Base-by-base conservation (phyloP, 2,888 invertebrate species). In the Thecocarcelia acutangulata region DNA sequence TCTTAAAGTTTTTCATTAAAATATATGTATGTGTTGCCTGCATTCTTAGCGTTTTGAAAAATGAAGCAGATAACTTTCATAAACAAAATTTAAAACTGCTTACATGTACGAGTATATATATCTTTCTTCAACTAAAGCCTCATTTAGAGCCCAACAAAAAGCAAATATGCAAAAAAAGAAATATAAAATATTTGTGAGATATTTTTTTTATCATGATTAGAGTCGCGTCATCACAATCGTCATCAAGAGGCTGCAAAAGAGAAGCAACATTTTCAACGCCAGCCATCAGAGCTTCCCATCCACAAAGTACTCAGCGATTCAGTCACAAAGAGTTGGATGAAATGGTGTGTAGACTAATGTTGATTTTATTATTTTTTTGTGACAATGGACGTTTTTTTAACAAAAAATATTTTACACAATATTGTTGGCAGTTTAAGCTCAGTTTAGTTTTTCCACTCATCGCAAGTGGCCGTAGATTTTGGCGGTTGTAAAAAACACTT, bases 141-240 rank as follows among this genome's bases (percentile, higher is more conserved):
- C 40, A 46, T 56, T 64, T 63, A 46, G 48, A 15, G 37, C 8
- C 21, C 9, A 46, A 54, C 54, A 40, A 37, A n/a, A 12, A n/a
- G 19, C 46, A 37, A n/a, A 11, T n/a, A 33, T n/a, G 3, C 50
- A 44, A 48, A 21, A 52, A 17, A 17, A 37, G 17, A 15, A 17
- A 17, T 28, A 3, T 28, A 3, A 15, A 68, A 70, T 48, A 1
- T 37, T 64, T 72, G 19, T 50, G 21, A 44, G 69, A 61, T 76
- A 33, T 33, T 33, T 33, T 33, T 72, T 64, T 59, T 72, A 58
- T 78, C 50, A 50, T 66, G 58, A 66, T 72, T 72, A 13, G 12
- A 59, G 64, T 54, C 69, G 37, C 59, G 59, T 78, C 78, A 50
- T 66, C 58, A 66, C 44, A 72, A 64, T 63, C 59, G 56, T 46